A percentile compares a stretch with the other conserved stretches of the same genome.
These are phyloP conservation scores for Acanthosepion esculentum DNA, from an alignment of 2,888 invertebrate genomes.

Conservation along the genomic window DNA sequence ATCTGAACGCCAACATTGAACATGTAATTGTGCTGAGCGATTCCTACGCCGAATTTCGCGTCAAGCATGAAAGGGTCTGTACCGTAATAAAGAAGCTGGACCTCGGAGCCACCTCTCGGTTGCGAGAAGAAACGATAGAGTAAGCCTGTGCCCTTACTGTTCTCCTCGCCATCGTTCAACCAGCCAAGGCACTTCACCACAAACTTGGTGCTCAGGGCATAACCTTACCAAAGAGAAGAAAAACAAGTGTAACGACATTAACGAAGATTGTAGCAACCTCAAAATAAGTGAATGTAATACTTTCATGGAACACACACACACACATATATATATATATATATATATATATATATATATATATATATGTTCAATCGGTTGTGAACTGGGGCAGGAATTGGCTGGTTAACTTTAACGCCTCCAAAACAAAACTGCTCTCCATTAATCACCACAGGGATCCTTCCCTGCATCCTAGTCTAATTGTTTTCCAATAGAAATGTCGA, in stretches of 20 bases:
- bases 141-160: constrained; percentile 55
- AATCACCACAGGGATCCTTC: too few species aligned
- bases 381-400: too few species aligned
- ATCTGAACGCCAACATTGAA: constrained; percentile 60
- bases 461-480: too few species aligned
- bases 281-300: too few species aligned
- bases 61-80: constrained; percentile 61
- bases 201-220: constrained; percentile 59
- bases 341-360: neutral
- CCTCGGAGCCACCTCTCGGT: constrained; percentile 54
- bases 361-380: too few species aligned
- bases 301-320: neutral
- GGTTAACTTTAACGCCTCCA: too few species aligned
- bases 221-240: constrained; percentile 52
- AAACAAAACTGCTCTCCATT: too few species aligned
- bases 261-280: neutral
- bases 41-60: constrained; percentile 60
- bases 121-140: constrained; percentile 62
- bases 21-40: constrained; percentile 53
- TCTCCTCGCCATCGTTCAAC: constrained; percentile 63
- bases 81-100: constrained; percentile 64
- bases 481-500: too few species aligned
- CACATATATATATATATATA: neutral
- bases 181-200: constrained; percentile 60
- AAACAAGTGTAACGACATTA: neutral